Evolutionary conservation across 2,113 vertebrate species (phyloP), one percentile per base, ranked within the genome.

Genomic region (Amphiprion ocellaris): DNA sequence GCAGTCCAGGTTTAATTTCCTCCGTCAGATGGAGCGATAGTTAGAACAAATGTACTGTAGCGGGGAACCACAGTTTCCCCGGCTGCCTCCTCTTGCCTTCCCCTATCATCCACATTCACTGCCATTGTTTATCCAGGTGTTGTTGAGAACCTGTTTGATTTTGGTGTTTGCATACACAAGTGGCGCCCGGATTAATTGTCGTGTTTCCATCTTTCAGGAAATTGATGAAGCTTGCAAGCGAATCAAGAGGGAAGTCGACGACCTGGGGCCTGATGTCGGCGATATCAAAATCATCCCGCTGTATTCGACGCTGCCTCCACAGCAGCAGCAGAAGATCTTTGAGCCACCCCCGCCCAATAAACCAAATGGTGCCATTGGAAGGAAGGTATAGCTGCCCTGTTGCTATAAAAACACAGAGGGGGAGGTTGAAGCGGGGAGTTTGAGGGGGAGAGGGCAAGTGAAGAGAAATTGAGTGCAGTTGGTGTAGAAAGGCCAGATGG

Each of bases 261-360:
- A 99, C 87, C 94, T 98, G 83, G 97, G 98, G 15, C 97, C 97
- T 10, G 97, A 99, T 85, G 98, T 98, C 77, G 97, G 97, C 9
- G 97, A 99, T 84, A 97, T 99, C 90, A 99, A 99, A 94, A 98
- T 98, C 95, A 99, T 99, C 94, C 97, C 97, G 0, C 92, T 99
- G 53, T 99, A 99, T 89, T 99, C 97, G 21, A 99, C 97, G 0
- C 95, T 99, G 86, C 97, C 97, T 66, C 98, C 97, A 0, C 97
- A 99, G 82, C 98, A 99, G 58, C 98, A 99, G 77, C 97, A 98
- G 78, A 95, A 97, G 75, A 98, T 99, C 94, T 99, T 99, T 78
- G 97, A 99, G 84, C 96, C 98, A 26, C 97, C 98, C 0, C 97
- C 98, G 62, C 97, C 97, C n/a, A 96, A 96, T 92, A 99, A 99